Evolutionary conservation across 1,140 invertebrate species (phyloP), one percentile per base, ranked within the genome.

Genomic region (Idris sp.): DNA sequence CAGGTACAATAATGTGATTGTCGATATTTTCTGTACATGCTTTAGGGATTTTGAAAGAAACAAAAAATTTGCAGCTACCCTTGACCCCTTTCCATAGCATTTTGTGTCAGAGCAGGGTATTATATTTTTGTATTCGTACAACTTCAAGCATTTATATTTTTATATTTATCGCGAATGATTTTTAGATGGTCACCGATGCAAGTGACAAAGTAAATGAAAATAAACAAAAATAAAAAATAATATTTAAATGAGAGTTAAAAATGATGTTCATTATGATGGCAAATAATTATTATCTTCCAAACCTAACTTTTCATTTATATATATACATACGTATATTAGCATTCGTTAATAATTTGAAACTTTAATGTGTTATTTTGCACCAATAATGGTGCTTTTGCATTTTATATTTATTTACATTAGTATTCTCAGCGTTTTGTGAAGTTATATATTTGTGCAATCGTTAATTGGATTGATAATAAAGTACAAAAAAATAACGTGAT

Each of bases 71-170:
- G 30, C 8, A 2, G 22, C 53, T 56, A 49, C 16, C 26, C 31
- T 51, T 33, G 19, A 33, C 19, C 56, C 25, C 13, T 62, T 48
- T 56, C 38, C 31, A 62, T 43, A 62, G 48, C 16, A 28, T 62
- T 62, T 72, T 62, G 33, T 26, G 35, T 56, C 33, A 71, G 48
- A 71, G 48, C 67, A 62, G 48, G 58, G 56, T 71, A 61, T 69
- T 69, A 61, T 71, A 71, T 71, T 71, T 71, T 71, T 62, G 54
- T 62, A 71, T 71, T 54, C 41, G 33, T 71, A 64, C 58, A 61
- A 56, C 10, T 61, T 71, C 38, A 62, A 72, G 68, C 68, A 72
- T 72, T 72, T 72, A 72, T 72, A 72, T 72, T 72, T 72, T 72
- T 72, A 72, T 72, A 72, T 72, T 72, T 72, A 7, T 64, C 58